Base-by-base conservation (phyloP, 2,797 vertebrate genomes). In the Catamblyrhynchus diadema region DNA sequence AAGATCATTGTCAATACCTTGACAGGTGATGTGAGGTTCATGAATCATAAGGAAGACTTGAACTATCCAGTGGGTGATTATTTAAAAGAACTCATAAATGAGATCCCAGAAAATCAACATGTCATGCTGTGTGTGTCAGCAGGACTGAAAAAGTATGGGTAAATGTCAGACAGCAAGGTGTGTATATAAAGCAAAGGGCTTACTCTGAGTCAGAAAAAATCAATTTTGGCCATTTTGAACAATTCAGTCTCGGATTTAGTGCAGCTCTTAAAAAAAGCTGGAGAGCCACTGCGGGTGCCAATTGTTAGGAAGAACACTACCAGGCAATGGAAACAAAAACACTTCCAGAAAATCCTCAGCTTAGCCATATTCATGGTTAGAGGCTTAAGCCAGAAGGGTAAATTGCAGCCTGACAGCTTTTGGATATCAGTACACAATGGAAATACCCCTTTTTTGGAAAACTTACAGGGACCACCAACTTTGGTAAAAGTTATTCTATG, bases 91-190 rank as follows among this genome's bases (percentile, higher is more conserved):
- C 56, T 91, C 67, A 70, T 81, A 62, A 79, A 77, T 42, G 74
- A 87, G 71, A 90, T 77, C 44, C 33, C 24, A 80, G 64, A 77
- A 96, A 94, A 87, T 54, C 56, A 92, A 60, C 89, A 60, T 16
- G 32, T 60, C 24, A 4, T 84, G 48, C 48, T 44, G 22, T n/a
- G 37, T 66, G 47, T 87, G 53, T 84, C 78, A 82, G 66, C 54
- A 82, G 48, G 64, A 77, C 71, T 3, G 9, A 69, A 84, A 87
- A 87, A 21, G 30, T 73, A 35, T 33, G 64, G 44, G 57, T 92
- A 89, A 93, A 85, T 82, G 32, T 93, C 91, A 94, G 69, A 48
- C 48, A 73, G 74, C 87, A 89, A 82, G 51, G 37, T 10, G 1
- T 56, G 30, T 77, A 19, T 80, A 71, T 86, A 92, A 93, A 88